Base-by-base conservation (phyloP, 2,888 invertebrate species). In the Hanleya hanleyi region DNA sequence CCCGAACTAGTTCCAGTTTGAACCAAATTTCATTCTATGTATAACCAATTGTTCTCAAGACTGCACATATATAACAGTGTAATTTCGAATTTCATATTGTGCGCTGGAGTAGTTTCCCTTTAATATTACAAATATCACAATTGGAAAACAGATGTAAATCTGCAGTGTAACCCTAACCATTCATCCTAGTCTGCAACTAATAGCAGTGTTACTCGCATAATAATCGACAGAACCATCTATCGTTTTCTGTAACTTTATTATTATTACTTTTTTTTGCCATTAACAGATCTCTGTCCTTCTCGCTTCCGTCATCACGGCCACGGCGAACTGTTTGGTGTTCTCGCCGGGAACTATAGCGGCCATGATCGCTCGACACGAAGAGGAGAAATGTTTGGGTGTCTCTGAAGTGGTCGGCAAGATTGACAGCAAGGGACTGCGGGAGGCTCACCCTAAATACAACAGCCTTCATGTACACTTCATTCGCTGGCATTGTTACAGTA, bases 351-450 rank as follows among this genome's bases (percentile, higher is more conserved):
- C 83, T n/a, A 83, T 85, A 1, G 70, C 72, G 26, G 71, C 78
- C 49, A 85, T 84, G 81, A 70, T 81, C 15, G 77, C 74, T 26
- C 77, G 79, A 6, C 84, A 83, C 69, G 74, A 77, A 22, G 67
- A 82, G 57, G 85, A 85, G 71, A 77, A 81, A 38, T 76, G 76
- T 0, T 77, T 76, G 4, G 85, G 85, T 7, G 76, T 79, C 0
- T 77, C 78, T 41, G 77, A 83, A 69, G 74, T 77, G 49, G 69
- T 85, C 0, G 85, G 85, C 3, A 80, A 83, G 57, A 82, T 81
- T 12, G 81, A 84, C 70, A 74, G 78, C 65, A 74, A 77, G 9
- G 80, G 83, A 50, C 70, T 83, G 65, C 80, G 81, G 69, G 29
- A 57, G 26, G 77, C 80, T 69, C 77, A 83, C 73, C 77, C 78